Conservation (phyloP, 2,888 invertebrate species). For the Arctia plantaginis region DNA sequence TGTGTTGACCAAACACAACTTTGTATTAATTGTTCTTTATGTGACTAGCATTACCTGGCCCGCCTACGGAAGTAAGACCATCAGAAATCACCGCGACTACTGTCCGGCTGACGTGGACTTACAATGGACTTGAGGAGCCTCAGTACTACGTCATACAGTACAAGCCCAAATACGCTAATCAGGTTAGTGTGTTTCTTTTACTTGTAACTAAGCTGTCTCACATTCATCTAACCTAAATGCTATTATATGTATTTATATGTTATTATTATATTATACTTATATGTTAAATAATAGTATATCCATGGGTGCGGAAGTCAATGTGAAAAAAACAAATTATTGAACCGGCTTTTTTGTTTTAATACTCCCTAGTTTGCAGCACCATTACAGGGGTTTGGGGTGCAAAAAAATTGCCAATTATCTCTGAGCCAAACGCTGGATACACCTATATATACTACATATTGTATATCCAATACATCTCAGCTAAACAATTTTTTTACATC, state of each 20-base stretch:
- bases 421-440: not conserved
- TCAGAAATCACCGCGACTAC: slow-evolving; percentile 98
- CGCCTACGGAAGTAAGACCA: slow-evolving; percentile 95
- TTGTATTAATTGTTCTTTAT: not conserved
- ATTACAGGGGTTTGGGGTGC: not conserved
- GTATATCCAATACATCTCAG: not conserved
- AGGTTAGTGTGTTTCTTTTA: slow-evolving; percentile 69
- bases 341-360: too few relatives aligned
- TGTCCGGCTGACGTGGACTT: slow-evolving; percentile 97
- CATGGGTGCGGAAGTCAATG: too few relatives aligned
- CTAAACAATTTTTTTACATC: not conserved
- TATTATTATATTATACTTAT: too few relatives aligned
- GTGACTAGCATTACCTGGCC: slow-evolving; percentile 93
- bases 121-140: slow-evolving; percentile 95
- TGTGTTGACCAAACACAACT: not conserved
- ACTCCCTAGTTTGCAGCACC: not conserved
- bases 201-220: too few relatives aligned
- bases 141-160: slow-evolving; percentile 98
- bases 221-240: not conserved
- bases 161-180: slow-evolving; percentile 97
- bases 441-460: not conserved
- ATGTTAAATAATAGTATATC: too few relatives aligned
- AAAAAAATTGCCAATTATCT: not conserved
- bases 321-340: too few relatives aligned
- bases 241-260: too few relatives aligned